A percentile compares a stretch with the other conserved stretches of the same genome.
Evolutionary conservation across 2,888 invertebrate species (phyloP).

Genomic region (Tetranychus truncatus): DNA sequence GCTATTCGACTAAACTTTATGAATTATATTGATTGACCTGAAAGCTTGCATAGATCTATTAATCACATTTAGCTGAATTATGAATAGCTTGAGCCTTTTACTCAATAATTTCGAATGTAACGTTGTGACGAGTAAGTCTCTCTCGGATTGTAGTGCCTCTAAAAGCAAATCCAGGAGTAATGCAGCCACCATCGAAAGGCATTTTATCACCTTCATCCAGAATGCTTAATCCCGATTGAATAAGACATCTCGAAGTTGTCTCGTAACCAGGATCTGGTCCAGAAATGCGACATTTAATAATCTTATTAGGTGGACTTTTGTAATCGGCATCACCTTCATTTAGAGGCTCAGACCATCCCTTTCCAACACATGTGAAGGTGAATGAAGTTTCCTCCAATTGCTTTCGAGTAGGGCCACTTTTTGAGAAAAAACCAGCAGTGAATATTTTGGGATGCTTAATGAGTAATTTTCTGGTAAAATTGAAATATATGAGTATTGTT

Average conservation of each 20-base stretch:
- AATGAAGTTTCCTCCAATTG: neutral
- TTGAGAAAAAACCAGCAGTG: conserved; percentile 26
- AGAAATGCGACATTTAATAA: conserved; percentile 40
- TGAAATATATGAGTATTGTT: neutral
- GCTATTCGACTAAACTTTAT: too few species aligned
- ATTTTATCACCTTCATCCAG: conserved; percentile 49
- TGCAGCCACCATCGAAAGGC: conserved; percentile 44
- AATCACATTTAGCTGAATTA: too few species aligned
- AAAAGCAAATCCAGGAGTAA: conserved; percentile 68
- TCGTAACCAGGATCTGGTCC: conserved; percentile 60
- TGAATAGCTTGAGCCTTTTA: neutral
- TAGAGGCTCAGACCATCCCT: conserved; percentile 43
- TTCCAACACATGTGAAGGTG: neutral
- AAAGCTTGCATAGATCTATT: too few species aligned
- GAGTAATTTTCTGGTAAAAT: neutral
- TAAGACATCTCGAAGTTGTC: conserved; percentile 51
- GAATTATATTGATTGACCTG: too few species aligned
- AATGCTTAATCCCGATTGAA: conserved; percentile 53
- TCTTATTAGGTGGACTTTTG: conserved; percentile 24
- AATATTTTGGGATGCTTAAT: neutral
- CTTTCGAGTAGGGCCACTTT: conserved; percentile 24
- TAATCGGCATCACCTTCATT: conserved; percentile 32
- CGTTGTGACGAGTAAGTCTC: conserved; percentile 47
- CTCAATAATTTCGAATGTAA: conserved; percentile 5
- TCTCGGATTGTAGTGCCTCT: conserved; percentile 44